Base-by-base conservation (phyloP, 37 sponge, comb jelly and placozoan genomes). In the Petrosia ficiformis region DNA sequence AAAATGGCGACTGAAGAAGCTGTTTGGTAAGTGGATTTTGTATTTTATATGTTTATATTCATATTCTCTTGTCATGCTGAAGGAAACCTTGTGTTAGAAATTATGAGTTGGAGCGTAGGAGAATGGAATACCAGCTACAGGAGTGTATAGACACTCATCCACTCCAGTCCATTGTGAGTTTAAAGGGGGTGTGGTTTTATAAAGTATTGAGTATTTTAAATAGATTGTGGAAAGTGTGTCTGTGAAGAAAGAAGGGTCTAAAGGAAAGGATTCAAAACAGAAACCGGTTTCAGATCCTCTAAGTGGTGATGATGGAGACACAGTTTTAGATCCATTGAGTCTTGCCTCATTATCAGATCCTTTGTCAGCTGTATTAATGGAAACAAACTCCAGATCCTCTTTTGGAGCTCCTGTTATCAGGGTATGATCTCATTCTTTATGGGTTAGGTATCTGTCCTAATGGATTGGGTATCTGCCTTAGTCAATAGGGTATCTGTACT, bases 261-360 rank as follows among this genome's bases (percentile, higher is more conserved):
- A 59, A 3, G 54, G 44, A 30, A 48, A 16, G 52, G 22, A 28
- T 25, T 67, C 74, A 41, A 70, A 77, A 70, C 54, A 42, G 2
- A 74, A 85, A 33, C 79, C 85, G 39, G 65, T 38, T 25, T 30
- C 39, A 8, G 89, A 89, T 67, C 89, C 89, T 58, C 75, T 89
- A 36, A 78, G 84, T 2, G 76, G 72, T 35, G 84, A 41, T 21
- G 48, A 41, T 11, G 39, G 34, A n/a, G n/a, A n/a, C n/a, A n/a
- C n/a, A n/a, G 37, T 39, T 35, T 34, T 39, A 68, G 52, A 71
- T 26, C 44, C 33, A 37, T 25, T 44, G 34, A 24, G 8, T 11
- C 6, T 42, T 44, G 72, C 52, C 26, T 65, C 37, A 1, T 56
- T 38, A 29, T 38, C 41, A 8, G 89, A 89, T 70, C 89, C 89